Base-by-base conservation (phyloP, 1,140 invertebrate genomes). In the Drosophila melanogaster region DNA sequence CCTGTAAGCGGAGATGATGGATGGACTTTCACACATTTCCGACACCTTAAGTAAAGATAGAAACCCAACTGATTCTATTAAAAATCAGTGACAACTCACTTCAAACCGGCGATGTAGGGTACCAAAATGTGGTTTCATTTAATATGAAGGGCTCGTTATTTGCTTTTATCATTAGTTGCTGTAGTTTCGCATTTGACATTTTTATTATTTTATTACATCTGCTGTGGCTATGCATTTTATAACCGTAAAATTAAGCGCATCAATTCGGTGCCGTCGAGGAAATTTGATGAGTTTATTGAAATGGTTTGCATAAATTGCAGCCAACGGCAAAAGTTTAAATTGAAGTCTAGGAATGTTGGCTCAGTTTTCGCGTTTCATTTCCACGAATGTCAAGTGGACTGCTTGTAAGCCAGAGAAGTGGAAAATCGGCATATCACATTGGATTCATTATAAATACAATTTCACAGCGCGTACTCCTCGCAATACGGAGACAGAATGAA, bases 401-500 rank as follows among this genome's bases (percentile, higher is more conserved):
- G 43, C 14, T 46, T 62, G 53, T 75, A 53, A 46, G 35, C 6
- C 66, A 73, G 50, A 50, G 58, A 59, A 70, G 62, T 74, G 81
- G 69, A 86, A 85, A 85, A 85, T 70, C 73, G 67, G 44, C 64
- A 69, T 76, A 81, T 85, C 81, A 86, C 77, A 74, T 86, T 77
- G 78, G 81, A 85, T 85, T 85, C 81, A 86, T 85, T 85, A 85
- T 85, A 85, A 80, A 85, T 81, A 85, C 77, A 85, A 85, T 86
- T 85, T 85, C 81, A 81, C 81, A 85, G 81, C 59, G 81, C 73
- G 60, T 80, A 77, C 73, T 62, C 43, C 38, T 43, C 6, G 35
- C 40, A 56, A 61, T 53, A 22, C 26, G 46, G 54, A 64, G 56
- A 35, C 22, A 30, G 49, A 59, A 56, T 58, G 33, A 80, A 69